Base-by-base conservation (phyloP, 2,888 invertebrate genomes). In the Sphaeridia pumilis region DNA sequence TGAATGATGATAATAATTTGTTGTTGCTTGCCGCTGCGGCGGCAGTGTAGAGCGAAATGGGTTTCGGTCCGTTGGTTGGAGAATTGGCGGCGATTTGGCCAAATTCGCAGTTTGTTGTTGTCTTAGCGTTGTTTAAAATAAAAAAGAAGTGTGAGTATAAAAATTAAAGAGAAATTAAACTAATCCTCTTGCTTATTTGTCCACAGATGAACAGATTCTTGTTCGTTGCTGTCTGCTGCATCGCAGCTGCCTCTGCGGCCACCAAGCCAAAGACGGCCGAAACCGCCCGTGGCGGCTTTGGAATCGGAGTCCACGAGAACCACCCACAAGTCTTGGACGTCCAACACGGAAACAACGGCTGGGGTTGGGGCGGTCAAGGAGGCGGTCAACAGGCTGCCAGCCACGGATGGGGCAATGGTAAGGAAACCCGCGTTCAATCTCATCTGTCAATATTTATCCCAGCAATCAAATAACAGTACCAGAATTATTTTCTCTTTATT, bases 271-370 rank as follows among this genome's bases (percentile, higher is more conserved):
- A 62, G 50, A 63, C 61, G 25, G 50, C 57, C 43, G 57, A 59
- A 22, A 55, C 60, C 5, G 52, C 57, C 42, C 56, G 59, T 49
- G 56, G 63, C 49, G 65, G 61, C 41, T 64, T 65, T 51, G 65
- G 65, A 36, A 65, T 65, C 35, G 65, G 65, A 59, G 61, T 59
- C 24, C 64, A 65, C 36, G 63, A 64, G 51, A 58, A 60, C 46
- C 63, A 65, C 54, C 65, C 65, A 57, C 64, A 65, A 57, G 60
- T 64, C 50, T 56, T 63, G 49, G 61, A 61, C 51, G 63, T 64
- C 14, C 56, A 57, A 27, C 61, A 59, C 42, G 64, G 61, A 27
- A 58, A 58, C 21, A 49, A 53, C 14, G 54, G 51, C 17, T 43
- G 53, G 38, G 55, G 50, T 46, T 46, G 26, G 43, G 56, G 51